phyloP scores from a whole-genome alignment of 92 coral and sea anemone genomes.

The Paramuricea clavata region DNA sequence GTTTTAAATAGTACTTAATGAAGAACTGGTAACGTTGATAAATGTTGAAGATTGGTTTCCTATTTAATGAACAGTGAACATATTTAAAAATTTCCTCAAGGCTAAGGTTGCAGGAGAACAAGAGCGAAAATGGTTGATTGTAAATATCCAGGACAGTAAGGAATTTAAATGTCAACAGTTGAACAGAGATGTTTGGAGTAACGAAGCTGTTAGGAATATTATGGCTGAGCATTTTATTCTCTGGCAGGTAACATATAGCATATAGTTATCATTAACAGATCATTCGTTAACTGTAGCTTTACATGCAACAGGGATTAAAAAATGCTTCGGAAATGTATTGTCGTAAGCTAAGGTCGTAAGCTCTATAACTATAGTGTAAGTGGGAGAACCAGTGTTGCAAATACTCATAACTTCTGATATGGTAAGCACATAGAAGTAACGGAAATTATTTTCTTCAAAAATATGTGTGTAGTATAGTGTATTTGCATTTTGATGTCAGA shows the following conservation, averaged over 20 bases:
- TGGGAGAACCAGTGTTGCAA: too few relatives aligned
- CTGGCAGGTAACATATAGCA: conserved; percentile 82
- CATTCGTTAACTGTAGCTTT: too few relatives aligned
- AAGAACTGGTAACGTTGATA: background rate
- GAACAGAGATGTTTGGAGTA: conserved; percentile 99
- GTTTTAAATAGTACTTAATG: too few relatives aligned
- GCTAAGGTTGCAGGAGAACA: conserved; percentile 94
- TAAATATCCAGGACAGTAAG: conserved; percentile 93
- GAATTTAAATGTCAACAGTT: conserved; percentile 96
- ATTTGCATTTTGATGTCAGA: too few relatives aligned
- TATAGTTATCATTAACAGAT: background rate
- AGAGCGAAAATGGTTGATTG: conserved; percentile 90
- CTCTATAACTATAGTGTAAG: too few relatives aligned
- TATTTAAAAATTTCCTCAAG: conserved; percentile 48
- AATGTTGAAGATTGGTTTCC: background rate
- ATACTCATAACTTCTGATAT: too few relatives aligned
- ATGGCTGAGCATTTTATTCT: conserved; percentile 86
- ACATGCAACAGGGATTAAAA: too few relatives aligned
- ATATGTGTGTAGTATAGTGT: too few relatives aligned
- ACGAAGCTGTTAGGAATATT: conserved; percentile 88
- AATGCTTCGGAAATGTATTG: too few relatives aligned
- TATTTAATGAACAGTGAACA: background rate
- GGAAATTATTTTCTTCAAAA: too few relatives aligned
- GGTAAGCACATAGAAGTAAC: too few relatives aligned
- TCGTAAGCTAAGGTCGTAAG: too few relatives aligned